Conservation (phyloP, 1,140 invertebrate genomes). For the Heliconius nattereri region DNA sequence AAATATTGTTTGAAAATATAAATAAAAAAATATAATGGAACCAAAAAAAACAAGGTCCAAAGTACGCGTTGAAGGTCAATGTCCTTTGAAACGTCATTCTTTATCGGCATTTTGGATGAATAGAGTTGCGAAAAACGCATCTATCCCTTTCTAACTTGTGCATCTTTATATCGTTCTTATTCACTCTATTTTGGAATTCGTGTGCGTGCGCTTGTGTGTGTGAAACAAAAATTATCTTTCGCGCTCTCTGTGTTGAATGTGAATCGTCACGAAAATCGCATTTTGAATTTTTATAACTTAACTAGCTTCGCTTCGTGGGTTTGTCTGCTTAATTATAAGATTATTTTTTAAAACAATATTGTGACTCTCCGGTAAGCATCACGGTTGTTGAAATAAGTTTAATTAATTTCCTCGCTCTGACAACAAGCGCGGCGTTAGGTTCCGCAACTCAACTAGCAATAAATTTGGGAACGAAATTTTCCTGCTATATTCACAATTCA, state of each 20-base stretch:
- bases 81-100: constrained; percentile 77
- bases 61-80: constrained; percentile 68
- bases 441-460: too few relatives aligned
- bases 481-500: too few relatives aligned
- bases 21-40: constrained; percentile 48
- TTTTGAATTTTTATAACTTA: constrained; percentile 57
- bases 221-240: constrained; percentile 69
- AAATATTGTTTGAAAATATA: constrained; percentile 22
- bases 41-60: constrained; percentile 50
- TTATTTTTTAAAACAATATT: neutral
- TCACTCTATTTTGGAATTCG: constrained; percentile 67
- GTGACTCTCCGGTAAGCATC: neutral
- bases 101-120: constrained; percentile 77
- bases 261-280: constrained; percentile 60
- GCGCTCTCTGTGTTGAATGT: constrained; percentile 61
- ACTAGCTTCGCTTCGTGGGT: constrained; percentile 31
- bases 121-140: constrained; percentile 57
- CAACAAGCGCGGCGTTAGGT: too few relatives aligned
- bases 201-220: constrained; percentile 59
- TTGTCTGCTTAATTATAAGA: neutral
- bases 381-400: too few relatives aligned
- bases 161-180: constrained; percentile 73
- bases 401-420: too few relatives aligned
- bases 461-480: too few relatives aligned
- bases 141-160: constrained; percentile 60